Evolutionary conservation across 2,113 vertebrate genomes (phyloP), one percentile per base, ranked within the genome.

Genomic region (Scophthalmus maximus): DNA sequence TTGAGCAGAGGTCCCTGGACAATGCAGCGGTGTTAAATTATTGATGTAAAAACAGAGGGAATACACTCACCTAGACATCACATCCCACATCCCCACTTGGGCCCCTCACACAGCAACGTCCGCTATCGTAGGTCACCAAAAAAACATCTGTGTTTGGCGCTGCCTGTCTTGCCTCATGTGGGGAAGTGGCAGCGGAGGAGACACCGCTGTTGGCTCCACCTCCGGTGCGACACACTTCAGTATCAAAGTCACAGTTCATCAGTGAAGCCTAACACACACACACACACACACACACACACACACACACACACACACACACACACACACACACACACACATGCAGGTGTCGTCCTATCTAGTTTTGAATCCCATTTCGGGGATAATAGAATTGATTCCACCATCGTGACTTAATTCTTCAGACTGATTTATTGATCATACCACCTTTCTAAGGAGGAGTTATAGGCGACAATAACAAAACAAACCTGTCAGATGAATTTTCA

Each of bases 21-120:
- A 51, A 1, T 51, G n/a, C 20, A 23, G 15, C 6, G 12, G 40
- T 20, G 2, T 8, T 22, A 8, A 47, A 22, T 22, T 12, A 36
- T 11, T 12, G 34, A 11, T 5, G n/a, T 49, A 49, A 46, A 46
- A 46, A 46, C 7, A 8, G 3, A 1, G 11, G 22, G 22, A 49
- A 12, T 3, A 49, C 46, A 79, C 76, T 59, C 60, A 86, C 71
- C 55, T 1, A 44, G 25, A 29, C 38, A 1, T 69, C 68, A 15
- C 56, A 73, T 52, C 36, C 27, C 38, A 20, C 8, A 4, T 18
- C 17, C 17, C 8, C 8, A 12, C 49, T 4, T n/a, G 15, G 4
- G 58, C 4, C 52, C 14, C 17, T 30, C 18, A 4, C n/a, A n/a
- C 20, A 44, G 55, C 12, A 46, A 0, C 15, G 27, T 25, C 51